Evolutionary conservation across 2,888 invertebrate species (phyloP), one percentile per base, ranked within the genome.

Genomic region (Chymomyza procnemis): DNA sequence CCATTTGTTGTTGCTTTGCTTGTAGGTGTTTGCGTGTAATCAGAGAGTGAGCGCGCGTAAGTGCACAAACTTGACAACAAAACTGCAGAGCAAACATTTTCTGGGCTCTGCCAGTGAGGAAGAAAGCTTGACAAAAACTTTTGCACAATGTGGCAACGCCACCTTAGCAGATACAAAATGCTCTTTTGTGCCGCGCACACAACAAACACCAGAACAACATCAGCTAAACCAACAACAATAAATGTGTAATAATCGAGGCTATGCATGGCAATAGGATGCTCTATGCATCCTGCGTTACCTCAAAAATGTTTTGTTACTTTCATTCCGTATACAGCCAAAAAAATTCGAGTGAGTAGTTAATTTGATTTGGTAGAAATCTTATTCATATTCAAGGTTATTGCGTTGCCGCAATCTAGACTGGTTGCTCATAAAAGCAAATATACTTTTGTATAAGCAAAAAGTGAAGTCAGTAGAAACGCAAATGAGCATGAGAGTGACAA

Each of bases 221-320:
- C 60, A 59, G 64, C 55, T 60, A 18, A 41, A n/a, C 59, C 64
- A 70, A 62, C 75, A 66, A 79, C 77, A 67, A 65, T 78, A 85
- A 80, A 69, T 71, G 79, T 74, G 81, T 82, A 84, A 85, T 79
- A 81, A 80, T 83, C 74, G 76, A 71, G 64, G 63, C 80, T 85
- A 76, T 85, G 78, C 4, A 26, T 8, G 26, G 8, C 26, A 26
- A 26, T 26, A 1, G 26, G 26, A 26, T 26, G 8, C 26, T 1
- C 26, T 26, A 3, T 1, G 26, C 26, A 26, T 26, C 26, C 26
- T 4, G n/a, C n/a, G 6, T 47, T 16, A 1, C 2, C 1, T 4
- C 16, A 47, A 47, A 47, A 47, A 47, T 47, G 16, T 47, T 9
- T 52, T 67, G 67, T 68, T 68, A 67, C 71, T 68, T 50, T 61